Percentiles rank a stretch among this genome's conserved stretches.
Conservation (phyloP, 2,797 vertebrate genomes). For the Tamandua tetradactyla region DNA sequence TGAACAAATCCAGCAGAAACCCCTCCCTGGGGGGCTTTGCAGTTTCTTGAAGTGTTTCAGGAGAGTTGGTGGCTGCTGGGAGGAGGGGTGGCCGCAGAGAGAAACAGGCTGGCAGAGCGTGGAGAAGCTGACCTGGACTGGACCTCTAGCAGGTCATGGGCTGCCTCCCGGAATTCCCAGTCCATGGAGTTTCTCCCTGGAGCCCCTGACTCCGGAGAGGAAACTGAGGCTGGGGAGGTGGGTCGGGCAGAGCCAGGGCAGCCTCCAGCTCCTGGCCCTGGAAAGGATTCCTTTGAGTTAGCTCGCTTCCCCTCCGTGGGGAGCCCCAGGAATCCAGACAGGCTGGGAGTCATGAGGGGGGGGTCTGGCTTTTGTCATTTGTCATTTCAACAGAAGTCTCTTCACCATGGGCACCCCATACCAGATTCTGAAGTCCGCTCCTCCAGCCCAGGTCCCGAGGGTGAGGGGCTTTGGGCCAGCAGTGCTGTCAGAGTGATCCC, state of each 20-base stretch:
- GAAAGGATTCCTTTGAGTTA: neutral
- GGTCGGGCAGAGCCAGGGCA: neutral
- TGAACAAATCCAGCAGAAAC: neutral
- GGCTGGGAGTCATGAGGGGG: fast-evolving
- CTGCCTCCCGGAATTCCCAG: no score
- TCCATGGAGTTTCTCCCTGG: neutral
- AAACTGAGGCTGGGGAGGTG: neutral
- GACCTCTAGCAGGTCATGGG: no score
- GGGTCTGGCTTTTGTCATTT: neutral
- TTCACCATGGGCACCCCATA: fast-evolving
- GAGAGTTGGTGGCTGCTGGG: neutral
- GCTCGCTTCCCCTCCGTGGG: neutral
- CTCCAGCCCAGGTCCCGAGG: neutral
- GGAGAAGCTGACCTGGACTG: neutral
- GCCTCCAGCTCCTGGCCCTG: neutral
- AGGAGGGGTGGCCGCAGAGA: neutral
- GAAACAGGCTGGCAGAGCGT: neutral
- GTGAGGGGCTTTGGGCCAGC: neutral
- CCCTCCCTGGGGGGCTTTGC: neutral
- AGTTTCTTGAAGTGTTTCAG: neutral
- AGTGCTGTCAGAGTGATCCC: no score
- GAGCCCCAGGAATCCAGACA: no score
- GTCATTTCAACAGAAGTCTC: neutral
- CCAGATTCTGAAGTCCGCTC: neutral
- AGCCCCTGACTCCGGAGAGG: neutral